Evolutionary conservation across 1,140 invertebrate species (phyloP), one percentile per base, ranked within the genome.

Genomic region (Venustaconcha ellipsiformis): DNA sequence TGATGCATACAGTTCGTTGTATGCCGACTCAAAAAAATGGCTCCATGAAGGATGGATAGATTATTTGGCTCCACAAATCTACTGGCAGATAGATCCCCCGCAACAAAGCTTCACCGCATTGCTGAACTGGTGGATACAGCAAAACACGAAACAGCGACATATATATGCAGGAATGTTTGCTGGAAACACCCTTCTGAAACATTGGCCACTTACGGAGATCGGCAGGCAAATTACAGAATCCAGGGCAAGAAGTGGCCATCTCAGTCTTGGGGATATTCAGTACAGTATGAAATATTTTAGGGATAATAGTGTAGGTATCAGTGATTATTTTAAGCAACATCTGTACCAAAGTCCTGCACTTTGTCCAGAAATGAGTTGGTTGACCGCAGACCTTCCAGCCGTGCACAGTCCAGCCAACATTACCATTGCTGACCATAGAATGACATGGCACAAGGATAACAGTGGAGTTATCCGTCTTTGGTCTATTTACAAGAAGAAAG

Each of bases 31-130:
- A 15, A 81, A 79, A 72, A 83, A 82, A 70, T 89, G 88, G 88
- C 56, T 88, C 11, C n/a, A 79, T n/a, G 70, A 85, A 23, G 86
- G 86, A 2, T 89, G 87, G 87, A 66, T 89, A 20, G 88, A 89
- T 70, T 88, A 86, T 68, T 63, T 89, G 6, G 71, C 83, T 1
- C 88, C 88, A 8, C 88, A 89, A 74, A 78, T 89, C 14, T 89
- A 89, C 76, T 89, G 87, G 87, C 48, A 74, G 67, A 86, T 89
- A 63, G 86, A 85, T 78, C 82, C 85, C 14, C 80, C 83, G 0
- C 79, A 80, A 55, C 87, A 88, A 73, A 88, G 86, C 65, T 89
- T 84, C 72, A 80, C 85, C 0, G 79, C 74, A 37, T 76, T 89
- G 3, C 67, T 88, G 14, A 80, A 86, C 62, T 89, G 87, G 87